phyloP scores from a whole-genome alignment of 2,797 vertebrate species.

The Alca torda region DNA sequence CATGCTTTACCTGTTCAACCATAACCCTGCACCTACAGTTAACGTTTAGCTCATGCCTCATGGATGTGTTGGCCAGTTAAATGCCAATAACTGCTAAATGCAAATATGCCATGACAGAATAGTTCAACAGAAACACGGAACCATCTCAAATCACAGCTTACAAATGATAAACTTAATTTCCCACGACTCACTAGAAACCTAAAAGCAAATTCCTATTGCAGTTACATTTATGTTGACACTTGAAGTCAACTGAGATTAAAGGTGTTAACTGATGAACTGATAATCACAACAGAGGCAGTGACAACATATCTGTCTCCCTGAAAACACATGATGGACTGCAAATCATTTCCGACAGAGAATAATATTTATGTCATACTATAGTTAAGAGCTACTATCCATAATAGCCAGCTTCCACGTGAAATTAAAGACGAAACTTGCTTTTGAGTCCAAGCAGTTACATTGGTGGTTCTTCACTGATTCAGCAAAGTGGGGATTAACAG shows the following conservation, averaged over 20 bases:
- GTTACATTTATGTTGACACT: neutral
- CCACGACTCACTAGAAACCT: neutral
- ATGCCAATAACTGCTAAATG: neutral
- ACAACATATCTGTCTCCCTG: neutral
- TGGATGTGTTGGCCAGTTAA: neutral
- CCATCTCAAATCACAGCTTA: neutral
- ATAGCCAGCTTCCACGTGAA: neutral
- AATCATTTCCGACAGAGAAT: neutral
- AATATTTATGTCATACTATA: neutral
- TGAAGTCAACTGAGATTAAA: neutral
- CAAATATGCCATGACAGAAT: neutral
- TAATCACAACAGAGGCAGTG: neutral
- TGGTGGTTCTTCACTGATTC: neutral
- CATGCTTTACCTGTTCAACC: neutral
- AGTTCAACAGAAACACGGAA: neutral
- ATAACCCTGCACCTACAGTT: neutral
- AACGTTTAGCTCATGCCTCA: neutral
- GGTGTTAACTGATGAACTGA: neutral
- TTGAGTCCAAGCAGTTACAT: neutral
- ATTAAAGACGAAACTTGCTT: neutral
- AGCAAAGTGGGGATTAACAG: neutral
- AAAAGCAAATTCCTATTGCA: neutral
- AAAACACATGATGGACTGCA: neutral
- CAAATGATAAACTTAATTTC: neutral
- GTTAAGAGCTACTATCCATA: neutral